phyloP scores from a whole-genome alignment of 2,888 invertebrate genomes.

The Idaea biselata region DNA sequence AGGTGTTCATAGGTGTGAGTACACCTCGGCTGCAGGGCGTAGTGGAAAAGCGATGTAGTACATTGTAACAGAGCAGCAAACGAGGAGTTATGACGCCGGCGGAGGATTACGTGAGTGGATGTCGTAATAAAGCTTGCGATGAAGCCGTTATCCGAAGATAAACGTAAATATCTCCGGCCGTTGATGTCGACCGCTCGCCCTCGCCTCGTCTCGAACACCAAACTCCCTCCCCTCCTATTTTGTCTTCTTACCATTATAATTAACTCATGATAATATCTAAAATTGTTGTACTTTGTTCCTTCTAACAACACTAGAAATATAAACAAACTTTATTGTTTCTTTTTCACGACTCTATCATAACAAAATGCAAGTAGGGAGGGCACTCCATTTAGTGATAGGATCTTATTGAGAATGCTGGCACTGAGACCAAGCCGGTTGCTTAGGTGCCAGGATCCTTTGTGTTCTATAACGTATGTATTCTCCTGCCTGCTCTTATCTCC shows the following conservation, averaged over 20 bases:
- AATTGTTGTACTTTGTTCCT: conserved; percentile 22
- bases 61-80: conserved; percentile 74
- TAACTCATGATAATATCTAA: conserved; percentile 41
- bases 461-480: conserved; percentile 62
- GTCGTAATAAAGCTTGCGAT: conserved; percentile 81
- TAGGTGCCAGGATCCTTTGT: conserved; percentile 58
- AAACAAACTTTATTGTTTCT: not conserved
- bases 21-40: conserved; percentile 35
- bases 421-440: conserved; percentile 31
- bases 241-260: conserved; percentile 45
- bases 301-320: not conserved
- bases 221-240: conserved; percentile 35
- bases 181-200: conserved; percentile 54
- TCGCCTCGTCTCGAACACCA: conserved; percentile 41
- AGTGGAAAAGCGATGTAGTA: conserved; percentile 69
- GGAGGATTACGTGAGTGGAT: conserved; percentile 81
- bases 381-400: conserved; percentile 26
- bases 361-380: conserved; percentile 10
- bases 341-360: not conserved
- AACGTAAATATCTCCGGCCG: conserved; percentile 77
- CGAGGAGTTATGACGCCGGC: conserved; percentile 78
- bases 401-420: conserved; percentile 34
- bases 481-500: conserved; percentile 73
- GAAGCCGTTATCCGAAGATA: conserved; percentile 80
- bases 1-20: conserved; percentile 18